Conservation (phyloP, 2,888 invertebrate genomes). For the Diabrotica balteata region DNA sequence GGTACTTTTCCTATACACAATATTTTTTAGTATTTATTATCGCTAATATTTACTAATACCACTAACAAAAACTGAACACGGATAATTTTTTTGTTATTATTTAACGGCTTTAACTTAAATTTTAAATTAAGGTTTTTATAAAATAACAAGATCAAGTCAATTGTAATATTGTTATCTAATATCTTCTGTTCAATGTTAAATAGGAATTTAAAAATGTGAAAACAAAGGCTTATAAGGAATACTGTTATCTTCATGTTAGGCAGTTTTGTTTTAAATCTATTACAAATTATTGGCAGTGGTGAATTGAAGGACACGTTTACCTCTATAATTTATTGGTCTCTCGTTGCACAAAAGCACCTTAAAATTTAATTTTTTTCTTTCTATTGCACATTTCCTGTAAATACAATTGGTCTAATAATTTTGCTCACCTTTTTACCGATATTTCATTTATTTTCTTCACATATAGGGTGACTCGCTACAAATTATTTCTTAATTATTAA, state of each 20-base stretch:
- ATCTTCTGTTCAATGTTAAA: too few relatives aligned
- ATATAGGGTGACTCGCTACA: neutral
- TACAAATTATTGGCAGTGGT: constrained; percentile 17
- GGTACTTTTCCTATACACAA: too few relatives aligned
- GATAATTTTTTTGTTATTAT: too few relatives aligned
- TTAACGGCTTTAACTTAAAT: too few relatives aligned
- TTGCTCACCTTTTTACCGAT: constrained; percentile 3
- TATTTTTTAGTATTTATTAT: too few relatives aligned
- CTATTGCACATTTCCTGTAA: constrained; percentile 25
- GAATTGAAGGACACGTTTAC: constrained; percentile 32
- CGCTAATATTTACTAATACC: too few relatives aligned
- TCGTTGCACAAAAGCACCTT: constrained; percentile 44
- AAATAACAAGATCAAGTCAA: too few relatives aligned
- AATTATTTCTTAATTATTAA: too few relatives aligned
- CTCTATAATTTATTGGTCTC: constrained; percentile 58
- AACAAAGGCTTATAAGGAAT: constrained; percentile 15
- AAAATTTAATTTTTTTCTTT: constrained; percentile 23
- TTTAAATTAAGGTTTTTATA: too few relatives aligned
- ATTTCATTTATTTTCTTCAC: neutral
- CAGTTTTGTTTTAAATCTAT: constrained; percentile 1
- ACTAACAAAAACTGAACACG: too few relatives aligned
- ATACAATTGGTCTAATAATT: constrained; percentile 13
- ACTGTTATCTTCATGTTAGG: constrained; percentile 51
- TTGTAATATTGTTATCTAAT: too few relatives aligned
- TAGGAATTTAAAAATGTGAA: constrained; percentile 14